Evolutionary conservation across 2,113 vertebrate genomes (phyloP), one percentile per base, ranked within the genome.

Genomic region (Carlito syrichta): DNA sequence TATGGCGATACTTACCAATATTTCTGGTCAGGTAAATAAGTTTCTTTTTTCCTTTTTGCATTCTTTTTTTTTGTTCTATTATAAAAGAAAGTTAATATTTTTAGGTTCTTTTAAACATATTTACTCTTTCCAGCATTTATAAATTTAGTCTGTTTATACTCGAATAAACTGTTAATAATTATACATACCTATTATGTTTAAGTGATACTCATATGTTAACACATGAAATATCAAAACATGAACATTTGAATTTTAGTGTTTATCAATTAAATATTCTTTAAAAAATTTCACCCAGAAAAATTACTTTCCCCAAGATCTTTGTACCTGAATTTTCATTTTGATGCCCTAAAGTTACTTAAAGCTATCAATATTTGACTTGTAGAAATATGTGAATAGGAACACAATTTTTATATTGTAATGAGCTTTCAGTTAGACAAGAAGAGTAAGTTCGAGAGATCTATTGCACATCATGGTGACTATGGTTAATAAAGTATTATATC

Each of bases 241-340:
- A 78, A 90, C 45, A 58, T 74, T 86, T 68, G n/a, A 50, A 69
- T 96, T 88, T 73, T 25, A 58, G 2, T 93, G 20, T 81, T 91
- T 85, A 40, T 76, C 19, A 78, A 8, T n/a, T 58, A 63, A 83
- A 8, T 74, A 38, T n/a, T 22, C 27, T 76, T 95, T 27, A 5
- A 20, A 85, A 56, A 63, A 2, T 76, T 10, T 82, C 32, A 62
- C 27, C 8, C 6, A 79, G 68, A 76, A 91, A 88, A 83, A n/a
- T 89, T 52, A 60, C 40, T 76, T 84, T 87, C 48, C 22, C 89
- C 35, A 45, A 84, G 23, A 58, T 62, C 87, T 93, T 81, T 86
- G 40, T 60, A 92, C 81, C 82, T 35, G 4, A 79, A 86, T 94
- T 95, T 96, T 95, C 27, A 73, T 82, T 93, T 94, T 95, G 40